Evolutionary conservation across 2,797 vertebrate species (phyloP).

Genomic region (Melanotaenia pygmaea): DNA sequence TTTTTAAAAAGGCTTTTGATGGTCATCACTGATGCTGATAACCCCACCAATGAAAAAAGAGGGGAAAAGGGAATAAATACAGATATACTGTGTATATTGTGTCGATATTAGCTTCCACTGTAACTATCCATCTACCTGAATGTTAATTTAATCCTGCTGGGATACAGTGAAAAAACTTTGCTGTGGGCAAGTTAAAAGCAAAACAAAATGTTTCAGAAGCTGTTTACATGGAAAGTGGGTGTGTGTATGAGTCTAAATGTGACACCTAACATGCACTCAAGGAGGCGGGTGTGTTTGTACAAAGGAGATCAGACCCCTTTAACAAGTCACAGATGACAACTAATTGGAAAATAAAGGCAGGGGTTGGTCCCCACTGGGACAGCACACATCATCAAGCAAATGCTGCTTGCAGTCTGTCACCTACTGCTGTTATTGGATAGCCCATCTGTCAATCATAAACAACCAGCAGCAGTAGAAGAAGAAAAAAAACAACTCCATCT

Average conservation of each 20-base stretch:
- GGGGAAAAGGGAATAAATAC: too few relatives aligned
- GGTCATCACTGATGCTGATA: too few relatives aligned
- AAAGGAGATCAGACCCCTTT: slow-evolving; percentile 6
- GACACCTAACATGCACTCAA: background rate
- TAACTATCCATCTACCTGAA: background rate
- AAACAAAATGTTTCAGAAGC: slow-evolving; percentile 7
- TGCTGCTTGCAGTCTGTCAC: slow-evolving; percentile 54
- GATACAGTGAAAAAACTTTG: background rate
- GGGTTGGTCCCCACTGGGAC: slow-evolving; percentile 41
- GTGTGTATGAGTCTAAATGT: slow-evolving; percentile 10
- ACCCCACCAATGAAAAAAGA: too few relatives aligned
- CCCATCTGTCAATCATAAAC: slow-evolving; percentile 55
- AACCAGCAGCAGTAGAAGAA: background rate
- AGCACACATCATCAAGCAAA: slow-evolving; percentile 34
- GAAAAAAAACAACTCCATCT: slow-evolving; percentile 35
- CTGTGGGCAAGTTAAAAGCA: slow-evolving; percentile 10
- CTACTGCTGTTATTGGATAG: slow-evolving; percentile 32
- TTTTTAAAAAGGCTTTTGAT: background rate
- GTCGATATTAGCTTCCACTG: background rate
- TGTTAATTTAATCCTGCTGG: background rate
- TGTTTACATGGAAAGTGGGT: slow-evolving; percentile 29
- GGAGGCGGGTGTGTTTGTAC: background rate
- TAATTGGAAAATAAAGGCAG: slow-evolving; percentile 59
- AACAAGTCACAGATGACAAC: slow-evolving; percentile 29
- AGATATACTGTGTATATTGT: too few relatives aligned